Evolutionary conservation across 2,888 invertebrate species (phyloP).

Genomic region (Deilephila elpenor): DNA sequence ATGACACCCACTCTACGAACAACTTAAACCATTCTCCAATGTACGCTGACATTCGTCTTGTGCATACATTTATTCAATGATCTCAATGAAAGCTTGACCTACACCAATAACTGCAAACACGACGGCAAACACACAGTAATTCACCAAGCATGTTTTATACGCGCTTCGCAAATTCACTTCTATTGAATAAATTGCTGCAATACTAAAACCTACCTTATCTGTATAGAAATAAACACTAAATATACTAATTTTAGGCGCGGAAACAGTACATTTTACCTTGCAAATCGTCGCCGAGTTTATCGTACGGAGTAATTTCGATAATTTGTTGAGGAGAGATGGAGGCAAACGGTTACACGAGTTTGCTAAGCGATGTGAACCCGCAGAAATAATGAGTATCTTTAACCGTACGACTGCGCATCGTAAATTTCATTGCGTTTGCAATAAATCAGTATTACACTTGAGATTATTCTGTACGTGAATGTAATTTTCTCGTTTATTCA

Average conservation of each 20-base stretch:
- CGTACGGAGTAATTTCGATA: constrained; percentile 49
- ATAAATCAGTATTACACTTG: constrained; percentile 17
- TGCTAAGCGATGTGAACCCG: constrained; percentile 24
- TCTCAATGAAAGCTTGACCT: constrained; percentile 44
- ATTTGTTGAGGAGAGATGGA: constrained; percentile 50
- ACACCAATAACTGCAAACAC: constrained; percentile 48
- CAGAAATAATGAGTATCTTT: constrained; percentile 21
- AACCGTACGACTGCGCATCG: constrained; percentile 9
- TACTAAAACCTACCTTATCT: background rate
- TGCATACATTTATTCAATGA: constrained; percentile 3
- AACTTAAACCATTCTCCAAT: background rate
- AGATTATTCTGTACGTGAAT: background rate
- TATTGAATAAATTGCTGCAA: background rate
- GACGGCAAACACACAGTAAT: constrained; percentile 52
- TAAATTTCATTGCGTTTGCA: constrained; percentile 16
- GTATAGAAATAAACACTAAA: background rate
- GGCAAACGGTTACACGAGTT: constrained; percentile 40
- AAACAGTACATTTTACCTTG: constrained; percentile 1
- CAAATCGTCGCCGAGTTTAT: constrained; percentile 13
- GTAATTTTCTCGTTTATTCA: background rate
- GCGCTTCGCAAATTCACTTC: background rate
- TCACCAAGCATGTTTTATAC: constrained; percentile 48
- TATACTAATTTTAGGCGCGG: constrained; percentile 1
- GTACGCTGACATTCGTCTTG: background rate
- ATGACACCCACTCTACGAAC: background rate